Evolutionary conservation across 2,797 vertebrate species (phyloP).

Genomic region (Heteromormyrus szaboi): DNA sequence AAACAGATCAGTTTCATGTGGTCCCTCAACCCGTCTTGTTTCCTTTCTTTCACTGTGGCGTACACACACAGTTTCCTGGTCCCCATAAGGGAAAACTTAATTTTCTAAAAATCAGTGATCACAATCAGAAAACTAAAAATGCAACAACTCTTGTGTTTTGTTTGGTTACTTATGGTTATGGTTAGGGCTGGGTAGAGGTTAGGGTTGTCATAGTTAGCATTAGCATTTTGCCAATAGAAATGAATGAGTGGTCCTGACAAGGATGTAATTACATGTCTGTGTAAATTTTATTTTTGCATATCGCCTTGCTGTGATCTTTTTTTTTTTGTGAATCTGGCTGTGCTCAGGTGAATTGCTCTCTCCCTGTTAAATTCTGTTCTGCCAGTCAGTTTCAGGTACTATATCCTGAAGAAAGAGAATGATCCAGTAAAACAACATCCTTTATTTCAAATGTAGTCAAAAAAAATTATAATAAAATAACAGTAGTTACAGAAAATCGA

Average conservation of each 20-base stretch:
- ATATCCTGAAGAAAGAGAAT: neutral
- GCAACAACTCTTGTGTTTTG: neutral
- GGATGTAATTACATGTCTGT: neutral
- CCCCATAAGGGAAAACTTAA: neutral
- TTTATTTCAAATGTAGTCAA: constrained; percentile 72
- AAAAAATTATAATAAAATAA: constrained; percentile 36
- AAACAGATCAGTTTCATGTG: neutral
- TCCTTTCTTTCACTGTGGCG: neutral
- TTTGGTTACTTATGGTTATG: neutral
- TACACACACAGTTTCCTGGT: neutral
- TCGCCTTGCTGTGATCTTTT: neutral
- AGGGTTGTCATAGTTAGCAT: neutral
- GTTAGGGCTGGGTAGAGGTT: neutral
- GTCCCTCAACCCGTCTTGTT: neutral
- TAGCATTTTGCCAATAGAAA: neutral
- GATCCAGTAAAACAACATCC: constrained; percentile 40
- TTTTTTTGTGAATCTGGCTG: neutral
- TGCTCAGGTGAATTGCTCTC: neutral
- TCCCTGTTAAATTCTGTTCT: neutral
- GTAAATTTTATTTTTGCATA: neutral
- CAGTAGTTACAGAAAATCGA: constrained; percentile 62
- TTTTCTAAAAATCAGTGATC: neutral
- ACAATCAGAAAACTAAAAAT: neutral
- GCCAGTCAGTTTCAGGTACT: neutral
- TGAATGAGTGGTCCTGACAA: neutral